phyloP scores from a whole-genome alignment of 1,140 invertebrate species.

The Papilio dardanus region DNA sequence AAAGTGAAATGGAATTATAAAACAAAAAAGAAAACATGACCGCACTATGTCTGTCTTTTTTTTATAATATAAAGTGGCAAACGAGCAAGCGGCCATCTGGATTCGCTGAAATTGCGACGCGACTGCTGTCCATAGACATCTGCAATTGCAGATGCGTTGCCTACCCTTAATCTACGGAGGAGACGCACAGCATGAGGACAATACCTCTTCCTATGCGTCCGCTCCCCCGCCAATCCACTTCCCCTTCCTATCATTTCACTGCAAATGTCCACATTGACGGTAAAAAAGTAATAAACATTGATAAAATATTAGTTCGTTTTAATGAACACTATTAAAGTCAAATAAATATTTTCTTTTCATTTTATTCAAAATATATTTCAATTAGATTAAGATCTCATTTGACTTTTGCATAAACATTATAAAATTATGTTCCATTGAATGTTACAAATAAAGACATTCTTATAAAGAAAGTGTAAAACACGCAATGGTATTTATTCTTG shows the following conservation, averaged over 20 bases:
- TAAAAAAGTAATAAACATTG: slow-evolving; percentile 1
- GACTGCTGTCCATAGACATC: too few species aligned
- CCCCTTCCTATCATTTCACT: background rate
- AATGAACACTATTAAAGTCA: background rate
- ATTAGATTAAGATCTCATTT: background rate
- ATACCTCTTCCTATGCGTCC: too few species aligned
- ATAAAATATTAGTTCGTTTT: background rate
- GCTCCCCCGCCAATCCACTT: too few species aligned
- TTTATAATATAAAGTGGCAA: too few species aligned
- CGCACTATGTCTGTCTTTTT: background rate
- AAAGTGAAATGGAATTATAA: background rate
- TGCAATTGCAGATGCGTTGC: too few species aligned
- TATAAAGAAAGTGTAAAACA: background rate
- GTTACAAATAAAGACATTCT: background rate
- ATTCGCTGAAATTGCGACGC: too few species aligned
- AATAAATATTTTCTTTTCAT: background rate
- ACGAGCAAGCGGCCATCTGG: too few species aligned
- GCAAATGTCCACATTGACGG: background rate
- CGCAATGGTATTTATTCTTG: background rate
- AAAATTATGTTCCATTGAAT: background rate
- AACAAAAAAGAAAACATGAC: too few species aligned
- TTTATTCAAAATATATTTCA: background rate
- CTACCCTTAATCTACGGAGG: too few species aligned
- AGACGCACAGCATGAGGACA: too few species aligned
- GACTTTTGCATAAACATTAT: background rate